Evolutionary conservation across 2,797 vertebrate genomes (phyloP), one percentile per base, ranked within the genome.

Genomic region (Anniella stebbinsi): DNA sequence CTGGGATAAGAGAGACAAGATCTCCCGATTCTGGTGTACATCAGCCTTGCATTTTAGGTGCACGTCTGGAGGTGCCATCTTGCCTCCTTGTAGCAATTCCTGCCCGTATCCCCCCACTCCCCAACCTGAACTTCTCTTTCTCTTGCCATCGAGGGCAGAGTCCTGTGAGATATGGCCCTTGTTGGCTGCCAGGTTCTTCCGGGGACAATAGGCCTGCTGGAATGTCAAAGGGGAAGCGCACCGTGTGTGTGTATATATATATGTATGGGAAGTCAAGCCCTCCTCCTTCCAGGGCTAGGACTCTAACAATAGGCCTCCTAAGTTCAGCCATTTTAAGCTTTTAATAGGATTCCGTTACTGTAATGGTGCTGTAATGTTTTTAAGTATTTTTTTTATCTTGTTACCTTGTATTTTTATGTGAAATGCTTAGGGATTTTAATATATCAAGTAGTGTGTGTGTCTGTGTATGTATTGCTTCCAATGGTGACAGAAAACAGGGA

Each of bases 261-360:
- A 63, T 18, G 12, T 4, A 15, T 48, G 17, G 45, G 63, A 41
- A 80, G 51, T 73, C 21, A 38, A 41, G 38, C 54, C 33, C 8
- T 30, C 48, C 30, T 72, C 67, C 38, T 21, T 30, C 78, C 63
- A 72, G 11, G 88, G 30, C 57, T 70, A 3, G 63, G 17, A 25
- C 25, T n/a, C 9, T 13, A 66, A 66, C 51, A 30, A 70, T 33
- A 51, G 25, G 15, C 21, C 8, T 33, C 41, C 36, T 10, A 57
- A 38, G 33, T 33, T 60, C 36, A 45, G 66, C 54, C 82, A 63
- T 81, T 81, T 89, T 70, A 78, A 45, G 63, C 63, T 89, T 69
- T 63, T 51, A n/a, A 13, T 86, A 3, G 30, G 76, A 81, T 81
- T 51, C 38, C 67, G 4, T 84, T 77, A 69, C 45, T 11, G 6